Evolutionary conservation across 2,797 vertebrate species (phyloP).

Genomic region (Enteromius anoplus): DNA sequence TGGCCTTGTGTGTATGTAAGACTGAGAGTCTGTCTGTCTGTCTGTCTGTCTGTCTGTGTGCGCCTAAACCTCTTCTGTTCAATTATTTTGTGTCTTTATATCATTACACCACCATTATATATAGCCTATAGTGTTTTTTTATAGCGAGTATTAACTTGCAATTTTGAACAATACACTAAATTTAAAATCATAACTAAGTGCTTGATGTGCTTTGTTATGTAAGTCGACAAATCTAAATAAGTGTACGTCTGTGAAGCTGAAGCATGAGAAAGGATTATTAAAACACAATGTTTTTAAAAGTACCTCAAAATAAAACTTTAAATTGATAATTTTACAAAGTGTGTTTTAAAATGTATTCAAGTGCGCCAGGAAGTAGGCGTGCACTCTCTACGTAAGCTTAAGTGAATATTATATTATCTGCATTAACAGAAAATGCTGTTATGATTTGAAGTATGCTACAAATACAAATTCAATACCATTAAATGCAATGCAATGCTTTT

Average conservation of each 20-base stretch:
- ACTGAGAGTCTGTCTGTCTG: conserved; percentile 39
- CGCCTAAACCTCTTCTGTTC: background rate
- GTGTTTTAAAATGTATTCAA: background rate
- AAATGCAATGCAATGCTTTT: background rate
- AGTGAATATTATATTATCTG: background rate
- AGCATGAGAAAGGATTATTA: background rate
- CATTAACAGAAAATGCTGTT: background rate
- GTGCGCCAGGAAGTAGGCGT: background rate
- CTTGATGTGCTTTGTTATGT: background rate
- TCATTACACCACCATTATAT: background rate
- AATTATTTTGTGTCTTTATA: background rate
- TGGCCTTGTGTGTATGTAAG: conserved; percentile 35
- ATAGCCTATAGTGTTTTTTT: background rate
- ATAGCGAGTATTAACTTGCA: background rate
- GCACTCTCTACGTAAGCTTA: too few relatives aligned
- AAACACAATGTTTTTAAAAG: background rate
- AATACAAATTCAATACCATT: background rate
- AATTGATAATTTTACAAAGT: background rate
- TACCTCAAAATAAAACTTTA: background rate
- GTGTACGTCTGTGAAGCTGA: background rate
- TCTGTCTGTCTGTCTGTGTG: background rate
- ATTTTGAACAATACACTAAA: background rate
- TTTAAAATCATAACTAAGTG: background rate
- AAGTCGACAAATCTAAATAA: background rate
- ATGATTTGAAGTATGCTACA: background rate